These are phyloP conservation scores for Rhabdophis nuchalis DNA, from an alignment of 2,797 vertebrate species.

Conservation along the genomic window DNA sequence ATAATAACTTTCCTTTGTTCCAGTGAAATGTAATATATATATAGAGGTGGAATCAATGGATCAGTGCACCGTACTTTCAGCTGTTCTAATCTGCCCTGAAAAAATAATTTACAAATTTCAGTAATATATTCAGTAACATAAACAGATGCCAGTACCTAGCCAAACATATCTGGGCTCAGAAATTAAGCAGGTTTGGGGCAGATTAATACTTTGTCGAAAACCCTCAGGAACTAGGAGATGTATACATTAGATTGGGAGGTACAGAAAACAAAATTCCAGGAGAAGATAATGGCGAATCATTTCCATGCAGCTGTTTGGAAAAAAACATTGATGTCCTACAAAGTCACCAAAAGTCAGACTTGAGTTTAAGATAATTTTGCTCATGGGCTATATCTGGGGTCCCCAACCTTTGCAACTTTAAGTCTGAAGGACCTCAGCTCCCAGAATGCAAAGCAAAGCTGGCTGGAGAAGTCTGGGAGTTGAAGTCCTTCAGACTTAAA, in stretches of 20 bases:
- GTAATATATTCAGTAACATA: not conserved
- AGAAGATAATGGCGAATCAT: not conserved
- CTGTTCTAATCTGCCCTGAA: not conserved
- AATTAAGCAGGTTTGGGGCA: not conserved
- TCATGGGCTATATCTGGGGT: too few species aligned
- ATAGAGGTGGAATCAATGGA: not conserved
- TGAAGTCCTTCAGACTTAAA: too few species aligned
- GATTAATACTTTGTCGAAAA: not conserved
- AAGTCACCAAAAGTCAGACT: not conserved
- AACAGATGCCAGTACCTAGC: not conserved
- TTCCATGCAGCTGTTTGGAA: not conserved
- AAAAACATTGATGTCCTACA: not conserved
- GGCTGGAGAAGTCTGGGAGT: too few species aligned
- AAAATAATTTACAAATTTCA: not conserved
- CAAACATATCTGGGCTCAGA: not conserved
- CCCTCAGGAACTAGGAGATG: not conserved
- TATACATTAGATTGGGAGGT: not conserved
- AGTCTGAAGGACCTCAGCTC: too few species aligned
- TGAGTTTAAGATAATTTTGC: not conserved
- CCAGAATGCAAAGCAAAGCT: too few species aligned
- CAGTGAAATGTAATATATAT: not conserved
- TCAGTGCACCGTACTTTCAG: not conserved
- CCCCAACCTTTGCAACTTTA: too few species aligned
- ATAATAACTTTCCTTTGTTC: not conserved
- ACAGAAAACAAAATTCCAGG: not conserved